Conservation (phyloP, 1,140 invertebrate species). For the Drosophila santomea region DNA sequence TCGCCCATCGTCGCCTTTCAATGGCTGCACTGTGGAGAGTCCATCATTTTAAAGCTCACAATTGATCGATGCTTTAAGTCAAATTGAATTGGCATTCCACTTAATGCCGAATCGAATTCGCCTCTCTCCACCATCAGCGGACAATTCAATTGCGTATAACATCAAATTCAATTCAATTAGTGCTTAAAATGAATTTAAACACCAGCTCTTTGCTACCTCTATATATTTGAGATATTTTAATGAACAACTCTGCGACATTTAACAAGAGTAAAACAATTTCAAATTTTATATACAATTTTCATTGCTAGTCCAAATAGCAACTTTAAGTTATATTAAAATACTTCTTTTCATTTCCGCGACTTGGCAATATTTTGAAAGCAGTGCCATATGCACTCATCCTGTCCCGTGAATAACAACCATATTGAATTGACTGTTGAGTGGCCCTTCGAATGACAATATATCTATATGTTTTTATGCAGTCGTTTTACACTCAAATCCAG, state of each 20-base stretch:
- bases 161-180: not conserved
- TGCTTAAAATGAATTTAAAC: not conserved
- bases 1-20: constrained; percentile 30
- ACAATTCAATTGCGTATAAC: constrained; percentile 2
- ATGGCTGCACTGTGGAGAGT: constrained; percentile 25
- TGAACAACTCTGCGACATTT: too few species aligned
- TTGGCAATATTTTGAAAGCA: not conserved
- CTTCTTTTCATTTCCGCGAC: not conserved
- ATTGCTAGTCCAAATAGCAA: too few species aligned
- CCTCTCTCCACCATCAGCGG: too few species aligned
- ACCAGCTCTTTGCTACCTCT: too few species aligned
- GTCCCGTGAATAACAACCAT: constrained; percentile 3
- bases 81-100: constrained; percentile 5
- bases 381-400: constrained; percentile 1
- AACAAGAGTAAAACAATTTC: not conserved
- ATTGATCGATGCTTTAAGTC: constrained; percentile 24
- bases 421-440: constrained; percentile 9
- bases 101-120: constrained; percentile 5
- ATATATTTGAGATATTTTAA: too few species aligned
- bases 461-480: constrained; percentile 12
- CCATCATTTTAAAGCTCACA: constrained; percentile 30
- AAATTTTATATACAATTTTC: too few species aligned
- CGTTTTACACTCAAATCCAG: not conserved
- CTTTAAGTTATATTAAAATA: not conserved
- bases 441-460: constrained; percentile 22